These are phyloP conservation scores for Nautilus pompilius DNA, from an alignment of 1,140 invertebrate genomes.

Conservation along the genomic window DNA sequence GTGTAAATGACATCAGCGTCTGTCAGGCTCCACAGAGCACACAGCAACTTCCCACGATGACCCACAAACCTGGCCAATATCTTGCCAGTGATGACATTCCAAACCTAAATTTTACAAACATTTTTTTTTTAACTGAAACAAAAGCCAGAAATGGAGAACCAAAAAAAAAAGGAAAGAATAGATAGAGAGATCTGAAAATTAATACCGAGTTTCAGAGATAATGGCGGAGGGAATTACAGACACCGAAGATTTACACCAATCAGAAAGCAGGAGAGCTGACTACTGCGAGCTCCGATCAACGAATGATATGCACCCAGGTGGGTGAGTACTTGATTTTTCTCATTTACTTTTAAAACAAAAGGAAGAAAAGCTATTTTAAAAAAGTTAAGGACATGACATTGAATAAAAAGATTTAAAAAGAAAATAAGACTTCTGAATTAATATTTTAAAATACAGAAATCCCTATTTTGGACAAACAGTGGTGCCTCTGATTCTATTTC, in stretches of 20 bases:
- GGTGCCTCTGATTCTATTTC: too few relatives aligned
- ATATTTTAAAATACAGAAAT: too few relatives aligned
- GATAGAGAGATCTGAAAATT: background rate
- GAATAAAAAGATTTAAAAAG: too few relatives aligned
- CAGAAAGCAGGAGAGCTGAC: background rate
- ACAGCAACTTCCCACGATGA: conserved; percentile 59
- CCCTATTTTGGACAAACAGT: too few relatives aligned
- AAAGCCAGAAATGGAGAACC: background rate
- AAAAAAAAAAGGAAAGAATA: background rate
- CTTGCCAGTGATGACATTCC: conserved; percentile 64
- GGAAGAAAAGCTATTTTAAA: too few relatives aligned
- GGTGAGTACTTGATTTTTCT: too few relatives aligned
- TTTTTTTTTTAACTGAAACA: background rate
- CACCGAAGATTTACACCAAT: too few relatives aligned
- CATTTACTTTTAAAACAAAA: too few relatives aligned
- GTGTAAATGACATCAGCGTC: conserved; percentile 64
- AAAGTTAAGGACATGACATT: too few relatives aligned
- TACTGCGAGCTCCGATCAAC: background rate
- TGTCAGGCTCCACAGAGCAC: conserved; percentile 66
- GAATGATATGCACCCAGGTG: too few relatives aligned
- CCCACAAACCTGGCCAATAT: conserved; percentile 61
- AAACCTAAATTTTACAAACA: conserved; percentile 60
- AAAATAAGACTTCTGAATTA: too few relatives aligned
- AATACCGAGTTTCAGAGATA: background rate
- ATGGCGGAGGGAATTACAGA: background rate